Conservation (phyloP, 2,888 invertebrate genomes). For the Sinopyrophorus schimmeli region DNA sequence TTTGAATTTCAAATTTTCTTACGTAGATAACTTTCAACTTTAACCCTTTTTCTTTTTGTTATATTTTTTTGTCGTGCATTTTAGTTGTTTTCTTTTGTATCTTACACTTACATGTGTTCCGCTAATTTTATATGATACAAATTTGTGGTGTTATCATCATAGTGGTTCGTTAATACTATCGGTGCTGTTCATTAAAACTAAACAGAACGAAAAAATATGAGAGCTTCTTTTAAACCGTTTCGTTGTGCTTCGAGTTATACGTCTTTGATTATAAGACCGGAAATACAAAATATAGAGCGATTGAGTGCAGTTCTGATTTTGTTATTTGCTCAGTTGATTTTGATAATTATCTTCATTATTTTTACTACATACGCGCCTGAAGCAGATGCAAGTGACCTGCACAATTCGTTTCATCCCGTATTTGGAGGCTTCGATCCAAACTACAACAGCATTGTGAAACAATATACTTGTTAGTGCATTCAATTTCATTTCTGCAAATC, state of each 20-base stretch:
- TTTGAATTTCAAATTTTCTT: slow-evolving; percentile 28
- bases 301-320: slow-evolving; percentile 39
- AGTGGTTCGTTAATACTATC: no score
- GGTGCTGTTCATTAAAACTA: no score
- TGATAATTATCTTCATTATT: slow-evolving; percentile 52
- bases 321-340: slow-evolving; percentile 50
- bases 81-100: no score
- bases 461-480: slow-evolving; percentile 25
- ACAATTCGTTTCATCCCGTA: slow-evolving; percentile 50
- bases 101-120: no score
- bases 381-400: slow-evolving; percentile 52
- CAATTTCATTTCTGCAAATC: background rate
- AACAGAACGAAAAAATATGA: no score
- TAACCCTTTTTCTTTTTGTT: no score
- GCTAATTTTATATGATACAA: no score
- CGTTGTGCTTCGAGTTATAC: slow-evolving; percentile 4
- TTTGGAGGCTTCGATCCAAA: slow-evolving; percentile 42
- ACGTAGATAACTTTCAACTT: no score
- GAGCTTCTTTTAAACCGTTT: slow-evolving; percentile 8
- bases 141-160: no score
- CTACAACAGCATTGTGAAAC: slow-evolving; percentile 21
- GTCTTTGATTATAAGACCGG: slow-evolving; percentile 10
- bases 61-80: no score
- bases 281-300: slow-evolving; percentile 24
- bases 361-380: slow-evolving; percentile 54